phyloP scores from a whole-genome alignment of 2,888 invertebrate species.

The Penaeus monodon region DNA sequence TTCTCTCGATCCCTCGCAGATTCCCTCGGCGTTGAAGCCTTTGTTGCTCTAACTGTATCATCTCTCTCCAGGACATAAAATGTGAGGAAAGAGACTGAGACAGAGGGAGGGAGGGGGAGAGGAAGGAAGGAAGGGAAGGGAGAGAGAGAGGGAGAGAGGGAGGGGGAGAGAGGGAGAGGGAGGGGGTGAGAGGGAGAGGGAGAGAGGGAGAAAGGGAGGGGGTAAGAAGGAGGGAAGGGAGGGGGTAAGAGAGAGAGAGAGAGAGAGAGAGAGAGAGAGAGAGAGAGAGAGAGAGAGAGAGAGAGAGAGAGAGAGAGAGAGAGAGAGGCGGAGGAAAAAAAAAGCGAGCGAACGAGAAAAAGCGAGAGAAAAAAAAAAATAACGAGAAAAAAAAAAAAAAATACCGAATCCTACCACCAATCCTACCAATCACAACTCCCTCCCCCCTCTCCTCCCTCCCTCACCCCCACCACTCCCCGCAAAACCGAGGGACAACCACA shows the following conservation, averaged over 20 bases:
- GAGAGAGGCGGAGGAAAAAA: neutral
- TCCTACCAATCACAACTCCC: too few relatives aligned
- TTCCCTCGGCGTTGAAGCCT: too few relatives aligned
- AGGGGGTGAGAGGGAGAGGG: neutral
- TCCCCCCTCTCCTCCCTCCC: too few relatives aligned
- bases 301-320: neutral
- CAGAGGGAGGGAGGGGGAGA: neutral
- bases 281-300: neutral
- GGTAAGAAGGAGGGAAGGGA: neutral
- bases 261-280: neutral
- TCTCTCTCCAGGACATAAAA: too few relatives aligned
- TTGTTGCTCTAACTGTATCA: too few relatives aligned
- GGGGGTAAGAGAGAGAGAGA: neutral
- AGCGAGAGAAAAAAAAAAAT: neutral
- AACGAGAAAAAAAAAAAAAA: neutral
- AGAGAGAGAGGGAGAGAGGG: neutral
- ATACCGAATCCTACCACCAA: neutral
- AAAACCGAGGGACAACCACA: too few relatives aligned
- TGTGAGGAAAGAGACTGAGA: neutral
- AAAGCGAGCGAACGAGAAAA: neutral
- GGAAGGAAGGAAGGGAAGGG: neutral
- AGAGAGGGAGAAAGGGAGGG: neutral
- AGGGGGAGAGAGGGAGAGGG: neutral
- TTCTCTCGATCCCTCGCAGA: too few relatives aligned
- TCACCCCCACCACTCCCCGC: too few relatives aligned